Evolutionary conservation across 2,888 invertebrate genomes (phyloP), one percentile per base, ranked within the genome.

Genomic region (Lochmaea capreae): DNA sequence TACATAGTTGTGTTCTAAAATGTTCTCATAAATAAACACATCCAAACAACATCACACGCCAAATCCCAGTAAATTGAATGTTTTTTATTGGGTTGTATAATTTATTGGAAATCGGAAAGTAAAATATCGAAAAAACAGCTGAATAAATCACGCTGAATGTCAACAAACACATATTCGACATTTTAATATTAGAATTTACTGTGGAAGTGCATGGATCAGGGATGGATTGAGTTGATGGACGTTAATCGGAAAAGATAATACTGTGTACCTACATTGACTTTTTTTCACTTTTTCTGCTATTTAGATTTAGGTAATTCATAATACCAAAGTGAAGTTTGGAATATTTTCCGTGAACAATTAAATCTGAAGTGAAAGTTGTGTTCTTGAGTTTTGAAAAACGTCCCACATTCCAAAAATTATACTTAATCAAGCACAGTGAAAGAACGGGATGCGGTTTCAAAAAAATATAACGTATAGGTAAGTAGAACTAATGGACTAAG

Each of bases 51-150:
- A 69, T 69, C 63, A 69, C 69, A 63, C 33, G 62, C 63, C 62
- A 63, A 69, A 69, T 62, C 62, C 69, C 18, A 54, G 10, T 18
- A 42, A 58, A 69, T 69, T 49, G 69, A 59, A 42, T 67, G 57
- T 67, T 67, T 67, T 49, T 46, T 4, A n/a, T 46, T 67, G 43
- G 54, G 54, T 69, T 33, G 54, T 69, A 63, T 62, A 69, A 69
- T 69, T 69, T 62, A 69, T 69, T 69, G 12, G 62, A 69, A 39
- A 69, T 69, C 52, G 52, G 62, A 62, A 69, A 69, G 62, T 62
- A 39, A 69, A 69, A 69, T 69, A 69, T 61, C 22, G 8, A 61
- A 69, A 69, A 69, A 54, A 54, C 18, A 22, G 46, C 14, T 33
- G 18, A 52, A 69, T 69, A 69, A 69, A 69, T 69, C 68, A 68